These are phyloP conservation scores for Lutjanus erythropterus DNA, from an alignment of 2,113 vertebrate genomes.

Conservation along the genomic window DNA sequence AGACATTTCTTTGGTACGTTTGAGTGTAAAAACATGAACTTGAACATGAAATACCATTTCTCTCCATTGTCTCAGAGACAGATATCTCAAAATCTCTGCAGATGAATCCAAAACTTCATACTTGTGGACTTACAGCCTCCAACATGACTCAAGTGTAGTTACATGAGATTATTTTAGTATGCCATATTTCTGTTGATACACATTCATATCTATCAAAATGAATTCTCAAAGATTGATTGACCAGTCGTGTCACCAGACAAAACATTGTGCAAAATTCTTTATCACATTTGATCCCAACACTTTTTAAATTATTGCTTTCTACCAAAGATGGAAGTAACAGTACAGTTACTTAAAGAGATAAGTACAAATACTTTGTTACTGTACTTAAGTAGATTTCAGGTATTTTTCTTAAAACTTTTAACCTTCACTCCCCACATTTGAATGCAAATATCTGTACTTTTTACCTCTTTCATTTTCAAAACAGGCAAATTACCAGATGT, in stretches of 20 bases:
- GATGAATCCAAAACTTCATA: not conserved
- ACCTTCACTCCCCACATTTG: too few species aligned
- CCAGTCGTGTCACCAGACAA: not conserved
- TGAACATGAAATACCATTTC: constrained; percentile 12
- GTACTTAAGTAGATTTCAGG: too few species aligned
- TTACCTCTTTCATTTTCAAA: too few species aligned
- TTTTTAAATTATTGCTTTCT: not conserved
- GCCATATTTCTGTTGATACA: not conserved
- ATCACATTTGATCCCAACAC: not conserved
- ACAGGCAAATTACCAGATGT: too few species aligned
- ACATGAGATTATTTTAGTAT: too few species aligned
- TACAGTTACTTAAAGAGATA: too few species aligned
- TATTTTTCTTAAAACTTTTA: too few species aligned
- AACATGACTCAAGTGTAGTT: not conserved
- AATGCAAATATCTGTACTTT: too few species aligned
- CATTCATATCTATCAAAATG: not conserved
- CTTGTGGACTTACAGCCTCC: not conserved
- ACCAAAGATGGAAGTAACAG: too few species aligned
- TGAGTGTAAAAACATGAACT: not conserved
- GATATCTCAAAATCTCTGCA: not conserved
- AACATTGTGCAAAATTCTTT: not conserved
- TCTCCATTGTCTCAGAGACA: not conserved
- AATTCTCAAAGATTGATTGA: not conserved
- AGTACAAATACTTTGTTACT: too few species aligned
- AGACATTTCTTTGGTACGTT: not conserved